Evolutionary conservation across 1,140 invertebrate species (phyloP), one percentile per base, ranked within the genome.

Genomic region (Dufourea novaeangliae): DNA sequence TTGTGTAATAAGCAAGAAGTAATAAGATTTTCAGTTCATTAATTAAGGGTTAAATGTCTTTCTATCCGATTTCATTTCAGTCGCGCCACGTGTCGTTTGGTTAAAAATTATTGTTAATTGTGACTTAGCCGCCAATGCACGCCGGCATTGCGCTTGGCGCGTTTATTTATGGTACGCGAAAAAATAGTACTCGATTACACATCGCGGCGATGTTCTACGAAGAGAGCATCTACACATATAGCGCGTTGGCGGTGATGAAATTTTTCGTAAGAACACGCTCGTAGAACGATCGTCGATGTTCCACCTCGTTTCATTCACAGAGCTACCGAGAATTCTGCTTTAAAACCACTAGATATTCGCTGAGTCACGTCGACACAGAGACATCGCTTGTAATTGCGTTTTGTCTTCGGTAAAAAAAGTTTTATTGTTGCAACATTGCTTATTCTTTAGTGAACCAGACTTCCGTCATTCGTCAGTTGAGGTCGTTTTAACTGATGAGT

Each of bases 141-240:
- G 7, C 29, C 17, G 22, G 37, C 44, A 32, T 75, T 20, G 29
- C 54, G 20, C 25, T 59, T 10, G 17, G 20, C 34, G 14, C 5
- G 64, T 76, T 76, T 76, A 76, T 76, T 76, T 76, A 76, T 76
- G 73, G 73, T 69, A n/a, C 17, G 12, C 12, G 73, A 76, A 69
- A 59, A 76, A 76, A 76, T 76, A 76, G 73, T 76, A 50, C 41
- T 1, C 37, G 73, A 76, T 76, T 69, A 69, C 54, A 59, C 22
- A 59, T 50, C 66, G 14, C 50, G 22, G n/a, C 32, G 64, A 46
- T 27, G 27, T 17, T 27, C 37, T 34, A 27, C 52, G 63, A 46
- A 22, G 32, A 10, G 27, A 41, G 56, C 2, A 14, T 39, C 20
- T 29, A 1, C 29, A n/a, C 34, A 57, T 59, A 56, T 46, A 59